These are phyloP conservation scores for Drosophila elegans DNA, from an alignment of 1,140 invertebrate species.

Conservation along the genomic window DNA sequence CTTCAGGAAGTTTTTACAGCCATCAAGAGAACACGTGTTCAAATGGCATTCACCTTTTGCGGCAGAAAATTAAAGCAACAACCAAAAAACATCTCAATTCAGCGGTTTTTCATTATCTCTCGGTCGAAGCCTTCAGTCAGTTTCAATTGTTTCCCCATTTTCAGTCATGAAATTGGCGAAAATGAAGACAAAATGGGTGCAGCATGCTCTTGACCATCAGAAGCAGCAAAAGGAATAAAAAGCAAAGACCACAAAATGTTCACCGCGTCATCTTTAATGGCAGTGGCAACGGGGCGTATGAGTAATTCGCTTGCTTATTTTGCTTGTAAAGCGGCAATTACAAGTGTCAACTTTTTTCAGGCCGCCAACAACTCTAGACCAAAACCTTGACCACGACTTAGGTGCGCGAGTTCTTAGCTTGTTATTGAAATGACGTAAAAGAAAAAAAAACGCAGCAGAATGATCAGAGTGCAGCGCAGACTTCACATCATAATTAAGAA, in stretches of 20 bases:
- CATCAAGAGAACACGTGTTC: slow-evolving; percentile 23
- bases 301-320: slow-evolving; percentile 47
- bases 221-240: not conserved
- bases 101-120: slow-evolving; percentile 66
- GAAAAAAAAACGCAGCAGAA: slow-evolving; percentile 17
- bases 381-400: slow-evolving; percentile 47
- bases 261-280: slow-evolving; percentile 20
- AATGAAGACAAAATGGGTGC: slow-evolving; percentile 4
- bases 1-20: slow-evolving; percentile 57
- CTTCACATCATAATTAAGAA: slow-evolving; percentile 49
- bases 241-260: not conserved
- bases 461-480: slow-evolving; percentile 40
- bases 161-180: slow-evolving; percentile 24
- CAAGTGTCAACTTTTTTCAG: slow-evolving; percentile 46
- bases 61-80: slow-evolving; percentile 8
- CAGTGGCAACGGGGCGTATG: slow-evolving; percentile 60
- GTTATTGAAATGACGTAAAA: slow-evolving; percentile 50
- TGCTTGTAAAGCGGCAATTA: slow-evolving; percentile 68
- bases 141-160: slow-evolving; percentile 67
- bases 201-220: slow-evolving; percentile 47
- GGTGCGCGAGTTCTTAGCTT: slow-evolving; percentile 44
- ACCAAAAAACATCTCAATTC: slow-evolving; percentile 36
- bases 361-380: slow-evolving; percentile 9
- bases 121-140: slow-evolving; percentile 45
- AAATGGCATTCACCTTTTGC: slow-evolving; percentile 64